Conservation (phyloP, 2,113 vertebrate genomes). For the Saccopteryx leptura region DNA sequence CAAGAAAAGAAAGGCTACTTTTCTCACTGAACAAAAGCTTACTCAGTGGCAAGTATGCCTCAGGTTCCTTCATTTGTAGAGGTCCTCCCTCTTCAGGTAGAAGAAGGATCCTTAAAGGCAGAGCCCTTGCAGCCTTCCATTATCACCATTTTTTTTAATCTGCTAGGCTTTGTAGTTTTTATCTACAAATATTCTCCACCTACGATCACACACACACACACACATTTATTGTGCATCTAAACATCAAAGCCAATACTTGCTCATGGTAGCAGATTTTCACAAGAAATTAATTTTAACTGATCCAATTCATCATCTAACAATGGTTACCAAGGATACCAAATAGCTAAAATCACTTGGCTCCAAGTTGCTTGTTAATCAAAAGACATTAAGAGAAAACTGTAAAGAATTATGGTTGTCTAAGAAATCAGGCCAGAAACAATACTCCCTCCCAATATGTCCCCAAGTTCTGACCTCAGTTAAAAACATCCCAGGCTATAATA, state of each 20-base stretch:
- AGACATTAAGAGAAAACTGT: constrained; percentile 77
- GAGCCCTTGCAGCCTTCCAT: constrained; percentile 5
- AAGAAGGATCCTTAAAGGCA: constrained; percentile 41
- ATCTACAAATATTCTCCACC: constrained; percentile 23
- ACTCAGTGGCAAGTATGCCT: constrained; percentile 2
- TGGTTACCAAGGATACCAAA: constrained; percentile 84
- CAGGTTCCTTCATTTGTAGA: constrained; percentile 21
- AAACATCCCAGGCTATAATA: constrained; percentile 64
- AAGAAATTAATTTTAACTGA: constrained; percentile 84
- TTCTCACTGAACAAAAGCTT: constrained; percentile 43
- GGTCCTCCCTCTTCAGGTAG: constrained; percentile 20
- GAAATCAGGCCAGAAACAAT: constrained; percentile 63
- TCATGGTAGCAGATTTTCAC: constrained; percentile 64
- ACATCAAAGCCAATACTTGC: constrained; percentile 64
- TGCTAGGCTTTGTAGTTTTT: constrained; percentile 48
- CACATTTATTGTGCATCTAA: constrained; percentile 24
- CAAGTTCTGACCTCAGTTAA: constrained; percentile 62
- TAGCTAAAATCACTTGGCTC: constrained; percentile 78
- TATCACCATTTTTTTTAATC: neutral
- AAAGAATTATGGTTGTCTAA: constrained; percentile 75
- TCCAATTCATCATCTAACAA: constrained; percentile 77
- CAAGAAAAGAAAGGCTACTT: neutral
- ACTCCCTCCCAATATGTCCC: neutral
- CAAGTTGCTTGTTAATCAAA: constrained; percentile 79
- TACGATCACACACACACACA: neutral